phyloP scores from a whole-genome alignment of 2,113 vertebrate species.

The Chionodraco myersi region DNA sequence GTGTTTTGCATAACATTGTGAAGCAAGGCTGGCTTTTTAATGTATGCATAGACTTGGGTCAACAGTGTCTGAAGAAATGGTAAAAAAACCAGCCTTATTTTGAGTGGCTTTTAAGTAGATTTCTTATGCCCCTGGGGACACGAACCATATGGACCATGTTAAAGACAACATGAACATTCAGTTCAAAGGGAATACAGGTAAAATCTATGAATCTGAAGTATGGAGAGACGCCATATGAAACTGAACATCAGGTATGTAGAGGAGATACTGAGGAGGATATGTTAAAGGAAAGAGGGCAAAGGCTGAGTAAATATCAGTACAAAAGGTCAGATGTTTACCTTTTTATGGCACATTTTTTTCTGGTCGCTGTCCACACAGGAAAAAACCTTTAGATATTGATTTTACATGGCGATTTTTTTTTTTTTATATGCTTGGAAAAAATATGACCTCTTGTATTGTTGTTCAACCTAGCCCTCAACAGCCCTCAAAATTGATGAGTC shows the following conservation, averaged over 20 bases:
- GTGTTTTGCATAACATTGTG: constrained; percentile 52
- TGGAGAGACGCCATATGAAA: constrained; percentile 72
- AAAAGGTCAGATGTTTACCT: constrained; percentile 54
- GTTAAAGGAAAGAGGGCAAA: constrained; percentile 19
- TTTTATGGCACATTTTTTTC: constrained; percentile 37
- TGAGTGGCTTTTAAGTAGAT: constrained; percentile 23
- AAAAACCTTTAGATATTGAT: constrained; percentile 47
- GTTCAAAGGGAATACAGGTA: constrained; percentile 33
- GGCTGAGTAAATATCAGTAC: constrained; percentile 25
- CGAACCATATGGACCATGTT: constrained; percentile 15
- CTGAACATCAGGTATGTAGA: constrained; percentile 52
- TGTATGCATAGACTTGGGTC: constrained; percentile 39
- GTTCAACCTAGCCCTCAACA: not conserved
- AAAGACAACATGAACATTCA: constrained; percentile 20
- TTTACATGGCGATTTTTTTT: constrained; percentile 42
- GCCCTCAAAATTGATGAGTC: too few relatives aligned
- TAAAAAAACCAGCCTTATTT: constrained; percentile 44
- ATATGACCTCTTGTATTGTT: constrained; percentile 27
- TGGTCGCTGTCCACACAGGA: constrained; percentile 19
- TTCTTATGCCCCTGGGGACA: constrained; percentile 4
- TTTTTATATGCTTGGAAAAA: constrained; percentile 12
- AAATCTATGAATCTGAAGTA: constrained; percentile 42
- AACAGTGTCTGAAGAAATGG: constrained; percentile 35
- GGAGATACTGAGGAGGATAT: constrained; percentile 46
- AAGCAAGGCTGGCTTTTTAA: constrained; percentile 23